A percentile compares a stretch with the other conserved stretches of the same genome.
These are phyloP conservation scores for Diadema setosum DNA, from an alignment of 35 echinoderm and acorn worm genomes.

Conservation along the genomic window DNA sequence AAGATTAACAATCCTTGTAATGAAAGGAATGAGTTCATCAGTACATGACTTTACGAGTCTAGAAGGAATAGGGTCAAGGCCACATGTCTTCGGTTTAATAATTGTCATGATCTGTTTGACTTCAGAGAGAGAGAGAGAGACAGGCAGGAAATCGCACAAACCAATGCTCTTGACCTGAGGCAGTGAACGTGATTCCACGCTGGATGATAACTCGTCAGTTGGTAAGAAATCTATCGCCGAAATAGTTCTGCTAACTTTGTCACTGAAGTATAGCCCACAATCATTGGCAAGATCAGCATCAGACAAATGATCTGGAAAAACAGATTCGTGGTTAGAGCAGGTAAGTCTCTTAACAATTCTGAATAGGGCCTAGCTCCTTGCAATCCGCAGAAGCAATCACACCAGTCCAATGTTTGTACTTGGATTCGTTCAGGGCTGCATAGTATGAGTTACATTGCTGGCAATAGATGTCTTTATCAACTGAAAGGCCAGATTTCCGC, in stretches of 20 bases:
- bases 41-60: constrained; percentile 37
- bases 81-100: neutral
- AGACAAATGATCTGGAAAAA: constrained; percentile 26
- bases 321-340: neutral
- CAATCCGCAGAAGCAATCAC: neutral
- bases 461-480: constrained; percentile 18
- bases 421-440: neutral
- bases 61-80: neutral
- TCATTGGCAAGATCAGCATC: constrained; percentile 30
- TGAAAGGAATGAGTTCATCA: constrained; percentile 29
- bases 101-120: neutral
- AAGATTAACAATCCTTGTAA: constrained; percentile 28
- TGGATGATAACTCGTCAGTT: neutral
- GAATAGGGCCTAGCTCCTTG: constrained; percentile 47
- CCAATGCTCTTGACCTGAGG: neutral
- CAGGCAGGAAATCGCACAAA: neutral
- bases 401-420: neutral
- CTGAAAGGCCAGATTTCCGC: constrained; percentile 27
- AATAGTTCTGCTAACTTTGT: constrained; percentile 20
- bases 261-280: constrained; percentile 40
- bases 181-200: neutral
- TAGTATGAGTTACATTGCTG: constrained; percentile 30
- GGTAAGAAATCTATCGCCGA: neutral
- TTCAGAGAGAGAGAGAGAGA: neutral
- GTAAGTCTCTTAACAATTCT: neutral